Conservation (phyloP, 2,888 invertebrate genomes). For the Noctua comes region DNA sequence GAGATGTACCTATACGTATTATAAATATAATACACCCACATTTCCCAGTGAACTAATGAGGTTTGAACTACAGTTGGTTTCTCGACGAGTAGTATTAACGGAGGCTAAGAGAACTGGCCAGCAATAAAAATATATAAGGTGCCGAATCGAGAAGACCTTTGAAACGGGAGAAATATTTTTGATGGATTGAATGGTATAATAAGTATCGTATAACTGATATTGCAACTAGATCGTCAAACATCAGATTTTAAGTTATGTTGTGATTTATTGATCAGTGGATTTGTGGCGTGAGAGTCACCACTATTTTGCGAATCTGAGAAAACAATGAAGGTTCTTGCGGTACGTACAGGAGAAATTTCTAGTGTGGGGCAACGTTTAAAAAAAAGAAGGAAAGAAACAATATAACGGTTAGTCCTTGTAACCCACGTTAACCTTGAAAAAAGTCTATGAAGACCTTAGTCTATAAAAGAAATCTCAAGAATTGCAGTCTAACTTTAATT, state of each 20-base stretch:
- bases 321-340: not conserved
- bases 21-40: not conserved
- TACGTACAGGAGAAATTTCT: too few species aligned
- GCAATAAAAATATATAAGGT: not conserved
- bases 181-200: not conserved
- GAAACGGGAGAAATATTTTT: too few species aligned
- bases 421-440: slow-evolving; percentile 6
- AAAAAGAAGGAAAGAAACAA: too few species aligned
- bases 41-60: not conserved
- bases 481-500: slow-evolving; percentile 42
- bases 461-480: slow-evolving; percentile 26
- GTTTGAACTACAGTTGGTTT: not conserved
- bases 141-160: not conserved
- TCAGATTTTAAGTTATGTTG: not conserved
- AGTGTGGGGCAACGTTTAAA: too few species aligned
- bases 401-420: not conserved
- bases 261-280: not conserved
- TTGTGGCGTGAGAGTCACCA: too few species aligned
- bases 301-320: not conserved
- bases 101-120: not conserved
- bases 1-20: not conserved
- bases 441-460: not conserved
- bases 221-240: not conserved
- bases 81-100: not conserved
- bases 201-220: not conserved